Base-by-base conservation (phyloP, 2,888 invertebrate species). In the Machimus atricapillus region DNA sequence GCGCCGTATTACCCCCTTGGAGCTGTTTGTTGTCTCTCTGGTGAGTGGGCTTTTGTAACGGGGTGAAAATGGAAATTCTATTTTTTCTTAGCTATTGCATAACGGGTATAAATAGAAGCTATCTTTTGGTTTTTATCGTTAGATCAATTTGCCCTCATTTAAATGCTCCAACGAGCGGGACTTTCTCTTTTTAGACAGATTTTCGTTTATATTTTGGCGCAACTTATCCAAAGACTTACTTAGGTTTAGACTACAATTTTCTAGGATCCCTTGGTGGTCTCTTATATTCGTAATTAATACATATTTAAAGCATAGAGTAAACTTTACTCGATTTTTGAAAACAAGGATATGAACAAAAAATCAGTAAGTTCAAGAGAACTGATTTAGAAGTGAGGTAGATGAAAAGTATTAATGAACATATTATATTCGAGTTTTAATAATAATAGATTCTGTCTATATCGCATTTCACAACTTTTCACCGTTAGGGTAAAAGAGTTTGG, bases 1-100 rank as follows among this genome's bases (percentile, higher is more conserved):
- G 88, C 94, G 96, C 90, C 94, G 94, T 90, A 95, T 97, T 82
- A 95, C 97, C 43, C 98, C 99, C 40, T 96, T 97, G 43, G 98
- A 99, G 92, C 94, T 99, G 87, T 99, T 99, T 93, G 95, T 99
- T 87, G 97, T 99, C 88, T 98, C 99, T 87, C 94, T 99, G 95
- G 98, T 98, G 93, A 93, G 93, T 91, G 43, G 85, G 23, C 27
- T 52, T 79, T 27, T 56, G 56, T n/a, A 56, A 19, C 43, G n/a
- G 52, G 52, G 52, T n/a, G 19, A n/a, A 52, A n/a, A 52, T n/a
- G 37, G 16, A 34, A 74, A 74, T 16, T n/a, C 74, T 27, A 34
- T 74, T 14, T 14, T 27, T 6, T 27, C 14, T 27, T 34, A 1
- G 74, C 8, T 23, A 5, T 40, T 76, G 37, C n/a, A 40, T 37